A percentile compares a stretch with the other conserved stretches of the same genome.
Evolutionary conservation across 2,888 invertebrate species (phyloP).

Genomic region (Lasioglossum morio): DNA sequence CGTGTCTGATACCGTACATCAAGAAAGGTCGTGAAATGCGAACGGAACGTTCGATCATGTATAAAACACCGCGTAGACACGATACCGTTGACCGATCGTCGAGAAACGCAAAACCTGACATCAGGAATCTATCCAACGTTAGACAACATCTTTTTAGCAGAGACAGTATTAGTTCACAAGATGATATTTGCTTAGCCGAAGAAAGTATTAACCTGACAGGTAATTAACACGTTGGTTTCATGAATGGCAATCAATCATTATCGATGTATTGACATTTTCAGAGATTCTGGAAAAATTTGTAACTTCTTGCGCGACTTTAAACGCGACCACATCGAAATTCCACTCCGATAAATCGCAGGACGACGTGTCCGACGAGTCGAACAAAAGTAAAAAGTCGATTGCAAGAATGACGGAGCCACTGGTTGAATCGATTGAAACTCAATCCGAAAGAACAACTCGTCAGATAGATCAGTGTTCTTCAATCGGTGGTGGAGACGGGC

Average conservation of each 20-base stretch:
- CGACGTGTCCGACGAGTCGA: background rate
- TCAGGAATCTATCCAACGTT: constrained; percentile 75
- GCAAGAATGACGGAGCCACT: constrained; percentile 42
- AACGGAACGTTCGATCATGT: constrained; percentile 81
- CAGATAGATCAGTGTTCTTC: constrained; percentile 68
- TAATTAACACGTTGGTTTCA: constrained; percentile 49
- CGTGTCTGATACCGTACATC: constrained; percentile 81
- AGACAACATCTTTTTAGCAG: constrained; percentile 83
- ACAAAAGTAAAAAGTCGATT: constrained; percentile 34
- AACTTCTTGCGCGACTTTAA: constrained; percentile 37
- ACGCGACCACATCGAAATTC: constrained; percentile 10
- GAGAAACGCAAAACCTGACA: constrained; percentile 56
- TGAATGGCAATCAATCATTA: background rate
- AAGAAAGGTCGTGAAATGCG: constrained; percentile 80
- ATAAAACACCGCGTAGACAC: constrained; percentile 77
- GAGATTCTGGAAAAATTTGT: constrained; percentile 74
- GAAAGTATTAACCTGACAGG: constrained; percentile 81
- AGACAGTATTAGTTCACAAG: constrained; percentile 75
- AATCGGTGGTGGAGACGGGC: constrained; percentile 76
- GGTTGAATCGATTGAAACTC: constrained; percentile 33
- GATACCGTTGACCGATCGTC: constrained; percentile 34
- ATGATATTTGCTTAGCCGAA: constrained; percentile 72
- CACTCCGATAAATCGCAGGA: constrained; percentile 12
- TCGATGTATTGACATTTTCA: constrained; percentile 49
- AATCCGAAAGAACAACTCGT: constrained; percentile 31